Evolutionary conservation across 1,140 invertebrate species (phyloP), one percentile per base, ranked within the genome.

Genomic region (Eupristina koningsbergeri): DNA sequence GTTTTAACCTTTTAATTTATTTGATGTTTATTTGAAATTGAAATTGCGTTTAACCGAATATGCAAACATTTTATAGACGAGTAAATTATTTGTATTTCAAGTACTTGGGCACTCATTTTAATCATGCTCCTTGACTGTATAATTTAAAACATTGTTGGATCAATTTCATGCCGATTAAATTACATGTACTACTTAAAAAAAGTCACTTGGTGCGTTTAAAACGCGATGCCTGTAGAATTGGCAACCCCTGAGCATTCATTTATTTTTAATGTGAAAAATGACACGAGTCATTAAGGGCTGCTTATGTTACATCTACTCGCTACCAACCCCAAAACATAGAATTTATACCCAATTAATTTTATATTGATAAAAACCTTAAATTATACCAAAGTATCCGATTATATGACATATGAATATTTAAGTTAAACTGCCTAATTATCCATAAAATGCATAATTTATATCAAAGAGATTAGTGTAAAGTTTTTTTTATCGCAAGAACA

Each of bases 141-240:
- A 71, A 71, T 71, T 71, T 71, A 26, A 71, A 19, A 26, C 67
- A 71, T 71, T 71, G 26, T 71, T 26, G 67, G 67, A 71, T 71
- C 36, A 41, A 71, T 71, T 71, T 71, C 67, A 41, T 19, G 26
- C 19, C 39, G 36, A 39, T 71, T 71, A 17, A 41, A 15, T 71
- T 71, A 71, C 67, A 71, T 13, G 67, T 7, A 8, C 67, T n/a
- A 41, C 41, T 71, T 36, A 22, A 15, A n/a, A 26, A 36, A 71
- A 71, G 67, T 71, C 67, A 71, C 67, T 34, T 41, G n/a, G 36
- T 41, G 41, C 36, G 5, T 36, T 22, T 41, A 71, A n/a, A 71
- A 71, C 67, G 36, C 36, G 36, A 71, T n/a, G 36, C 67, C 67
- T 36, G 67, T 71, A 41, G 41, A 71, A 71, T 71, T 71, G n/a